A percentile compares a stretch with the other conserved stretches of the same genome.
Conservation (phyloP, 2,888 invertebrate genomes). For the Auanema sp. region DNA sequence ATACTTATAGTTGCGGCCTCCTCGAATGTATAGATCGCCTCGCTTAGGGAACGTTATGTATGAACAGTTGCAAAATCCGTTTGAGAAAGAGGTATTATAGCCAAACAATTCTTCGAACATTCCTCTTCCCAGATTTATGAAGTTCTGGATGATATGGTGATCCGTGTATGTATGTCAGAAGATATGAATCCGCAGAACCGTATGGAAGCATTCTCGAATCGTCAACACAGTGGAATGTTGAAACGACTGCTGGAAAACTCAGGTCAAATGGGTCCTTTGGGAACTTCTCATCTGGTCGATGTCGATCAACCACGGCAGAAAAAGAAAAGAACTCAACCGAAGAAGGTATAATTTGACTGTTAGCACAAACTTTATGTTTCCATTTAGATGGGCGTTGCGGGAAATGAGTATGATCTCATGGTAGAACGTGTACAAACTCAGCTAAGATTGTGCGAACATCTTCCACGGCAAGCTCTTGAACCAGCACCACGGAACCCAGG, state of each 20-base stretch:
- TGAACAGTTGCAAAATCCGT: conserved; percentile 15
- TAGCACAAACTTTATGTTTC: background rate
- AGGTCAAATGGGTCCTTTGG: background rate
- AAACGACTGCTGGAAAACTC: conserved; percentile 19
- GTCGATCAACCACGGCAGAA: conserved; percentile 45
- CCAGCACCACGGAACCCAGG: conserved; percentile 32
- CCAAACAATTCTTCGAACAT: conserved; percentile 6
- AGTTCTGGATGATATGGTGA: conserved; percentile 34
- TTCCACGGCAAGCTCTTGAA: conserved; percentile 33
- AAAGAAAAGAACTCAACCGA: conserved; percentile 51
- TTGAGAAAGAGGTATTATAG: conserved; percentile 14
- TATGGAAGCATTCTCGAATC: background rate
- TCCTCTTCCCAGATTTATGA: conserved; percentile 27
- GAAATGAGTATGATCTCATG: conserved; percentile 34
- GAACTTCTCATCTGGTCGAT: conserved; percentile 16
- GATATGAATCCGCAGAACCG: conserved; percentile 7
- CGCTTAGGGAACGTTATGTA: conserved; percentile 18
- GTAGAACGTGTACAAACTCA: conserved; percentile 41
- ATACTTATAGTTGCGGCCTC: conserved; percentile 16
- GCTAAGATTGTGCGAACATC: conserved; percentile 32
- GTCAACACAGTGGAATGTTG: conserved; percentile 11
- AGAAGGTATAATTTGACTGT: conserved; percentile 31
- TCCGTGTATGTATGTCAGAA: conserved; percentile 17
- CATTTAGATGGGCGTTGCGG: conserved; percentile 19
- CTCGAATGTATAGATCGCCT: conserved; percentile 10